Evolutionary conservation across 1,140 invertebrate genomes (phyloP).

Genomic region (Drosophila kanapiae): DNA sequence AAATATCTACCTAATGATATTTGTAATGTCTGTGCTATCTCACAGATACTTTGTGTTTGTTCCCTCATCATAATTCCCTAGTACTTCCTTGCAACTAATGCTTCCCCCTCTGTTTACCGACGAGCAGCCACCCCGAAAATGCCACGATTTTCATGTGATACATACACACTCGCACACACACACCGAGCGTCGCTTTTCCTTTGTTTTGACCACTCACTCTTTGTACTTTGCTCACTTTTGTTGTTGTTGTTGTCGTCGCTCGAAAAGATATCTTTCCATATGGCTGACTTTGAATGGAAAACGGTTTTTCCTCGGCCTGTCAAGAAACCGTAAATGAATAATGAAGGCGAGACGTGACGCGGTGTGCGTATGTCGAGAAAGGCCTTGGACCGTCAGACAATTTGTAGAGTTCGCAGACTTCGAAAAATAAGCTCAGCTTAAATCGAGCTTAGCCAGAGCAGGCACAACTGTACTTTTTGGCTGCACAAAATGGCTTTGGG

Average conservation of each 20-base stretch:
- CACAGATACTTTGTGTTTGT: not conserved
- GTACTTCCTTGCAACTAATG: conserved; percentile 3
- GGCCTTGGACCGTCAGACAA: conserved; percentile 13
- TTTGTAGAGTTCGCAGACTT: conserved; percentile 10
- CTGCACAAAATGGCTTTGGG: not conserved
- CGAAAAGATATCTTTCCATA: conserved; percentile 80
- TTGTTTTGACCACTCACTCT: conserved; percentile 59
- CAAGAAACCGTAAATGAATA: conserved; percentile 73
- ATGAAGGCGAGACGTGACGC: conserved; percentile 37
- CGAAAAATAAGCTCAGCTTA: conserved; percentile 10
- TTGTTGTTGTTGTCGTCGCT: conserved; percentile 1
- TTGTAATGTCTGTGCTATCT: no score
- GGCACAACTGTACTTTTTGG: conserved; percentile 23
- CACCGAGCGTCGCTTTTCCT: conserved; percentile 44
- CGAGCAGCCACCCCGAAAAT: conserved; percentile 33
- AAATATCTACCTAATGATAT: no score
- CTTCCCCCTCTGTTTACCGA: conserved; percentile 8
- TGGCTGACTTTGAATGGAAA: conserved; percentile 75
- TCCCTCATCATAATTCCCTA: not conserved
- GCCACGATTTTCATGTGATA: conserved; percentile 35
- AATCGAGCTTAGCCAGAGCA: not conserved
- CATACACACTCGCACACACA: conserved; percentile 26
- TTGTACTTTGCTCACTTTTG: conserved; percentile 52
- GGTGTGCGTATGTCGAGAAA: no score
- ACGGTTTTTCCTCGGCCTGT: conserved; percentile 48